Evolutionary conservation across 2,888 invertebrate species (phyloP).

Genomic region (Protodeltote pygarga): DNA sequence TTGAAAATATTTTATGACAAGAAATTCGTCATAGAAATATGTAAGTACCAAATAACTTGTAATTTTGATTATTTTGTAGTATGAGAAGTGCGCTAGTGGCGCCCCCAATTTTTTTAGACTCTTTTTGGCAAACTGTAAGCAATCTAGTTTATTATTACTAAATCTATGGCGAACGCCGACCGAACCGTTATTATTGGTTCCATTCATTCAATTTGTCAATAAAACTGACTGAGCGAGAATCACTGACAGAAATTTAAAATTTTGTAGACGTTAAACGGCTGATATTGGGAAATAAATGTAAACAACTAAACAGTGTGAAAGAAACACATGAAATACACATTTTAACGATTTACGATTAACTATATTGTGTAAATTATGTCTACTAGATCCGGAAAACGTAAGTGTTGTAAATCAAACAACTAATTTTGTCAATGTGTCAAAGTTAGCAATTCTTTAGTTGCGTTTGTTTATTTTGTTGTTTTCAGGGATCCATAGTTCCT

Average conservation of each 20-base stretch:
- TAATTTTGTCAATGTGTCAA: background rate
- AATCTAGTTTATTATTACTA: too few relatives aligned
- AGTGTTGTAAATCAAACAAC: constrained; percentile 46
- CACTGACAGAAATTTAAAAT: constrained; percentile 57
- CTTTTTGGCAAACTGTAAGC: too few relatives aligned
- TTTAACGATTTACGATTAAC: background rate
- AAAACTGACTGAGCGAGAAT: too few relatives aligned
- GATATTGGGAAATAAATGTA: constrained; percentile 33
- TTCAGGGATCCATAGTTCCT: constrained; percentile 71
- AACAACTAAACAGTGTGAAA: constrained; percentile 49
- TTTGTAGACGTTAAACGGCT: constrained; percentile 57
- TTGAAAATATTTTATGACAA: too few relatives aligned
- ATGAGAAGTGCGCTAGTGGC: too few relatives aligned
- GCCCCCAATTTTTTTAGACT: too few relatives aligned
- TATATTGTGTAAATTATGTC: constrained; percentile 67
- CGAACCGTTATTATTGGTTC: too few relatives aligned
- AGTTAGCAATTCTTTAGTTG: background rate
- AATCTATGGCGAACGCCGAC: too few relatives aligned
- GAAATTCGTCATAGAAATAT: too few relatives aligned
- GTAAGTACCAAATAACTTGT: too few relatives aligned
- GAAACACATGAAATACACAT: constrained; percentile 13
- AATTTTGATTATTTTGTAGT: too few relatives aligned
- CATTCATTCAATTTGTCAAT: too few relatives aligned
- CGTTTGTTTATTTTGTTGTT: constrained; percentile 19
- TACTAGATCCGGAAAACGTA: constrained; percentile 80